Evolutionary conservation across 2,797 vertebrate species (phyloP).

Genomic region (Aphelocoma californica): DNA sequence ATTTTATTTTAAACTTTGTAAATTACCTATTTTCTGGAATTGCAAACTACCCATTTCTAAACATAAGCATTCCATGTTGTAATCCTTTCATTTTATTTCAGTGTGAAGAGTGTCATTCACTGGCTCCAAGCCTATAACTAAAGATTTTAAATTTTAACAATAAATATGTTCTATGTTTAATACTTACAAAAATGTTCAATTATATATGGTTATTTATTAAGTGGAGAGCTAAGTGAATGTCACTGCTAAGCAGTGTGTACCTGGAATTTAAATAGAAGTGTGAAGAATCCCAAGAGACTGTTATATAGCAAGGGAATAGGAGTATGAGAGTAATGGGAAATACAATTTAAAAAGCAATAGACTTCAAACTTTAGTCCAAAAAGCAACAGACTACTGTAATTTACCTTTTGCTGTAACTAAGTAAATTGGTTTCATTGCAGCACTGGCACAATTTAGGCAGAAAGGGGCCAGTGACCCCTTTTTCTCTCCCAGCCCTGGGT

Average conservation of each 20-base stretch:
- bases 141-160: constrained; percentile 11
- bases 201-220: constrained; percentile 41
- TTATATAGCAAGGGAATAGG: neutral
- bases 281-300: neutral
- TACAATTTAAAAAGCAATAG: neutral
- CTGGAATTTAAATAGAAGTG: constrained; percentile 22
- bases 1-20: constrained; percentile 42
- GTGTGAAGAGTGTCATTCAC: neutral
- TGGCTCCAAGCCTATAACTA: neutral
- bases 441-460: neutral
- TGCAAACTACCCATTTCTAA: neutral
- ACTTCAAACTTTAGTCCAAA: neutral
- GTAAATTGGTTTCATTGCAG: neutral
- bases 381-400: neutral
- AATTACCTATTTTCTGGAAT: constrained; percentile 40
- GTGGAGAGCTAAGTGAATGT: constrained; percentile 25
- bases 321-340: neutral
- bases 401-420: neutral
- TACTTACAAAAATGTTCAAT: constrained; percentile 20
- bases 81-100: constrained; percentile 16
- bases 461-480: neutral
- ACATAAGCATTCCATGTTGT: neutral
- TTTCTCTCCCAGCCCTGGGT: neutral
- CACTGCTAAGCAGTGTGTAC: neutral
- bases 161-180: neutral